Evolutionary conservation across 2,113 vertebrate species (phyloP).

Genomic region (Elaphurus davidianus): DNA sequence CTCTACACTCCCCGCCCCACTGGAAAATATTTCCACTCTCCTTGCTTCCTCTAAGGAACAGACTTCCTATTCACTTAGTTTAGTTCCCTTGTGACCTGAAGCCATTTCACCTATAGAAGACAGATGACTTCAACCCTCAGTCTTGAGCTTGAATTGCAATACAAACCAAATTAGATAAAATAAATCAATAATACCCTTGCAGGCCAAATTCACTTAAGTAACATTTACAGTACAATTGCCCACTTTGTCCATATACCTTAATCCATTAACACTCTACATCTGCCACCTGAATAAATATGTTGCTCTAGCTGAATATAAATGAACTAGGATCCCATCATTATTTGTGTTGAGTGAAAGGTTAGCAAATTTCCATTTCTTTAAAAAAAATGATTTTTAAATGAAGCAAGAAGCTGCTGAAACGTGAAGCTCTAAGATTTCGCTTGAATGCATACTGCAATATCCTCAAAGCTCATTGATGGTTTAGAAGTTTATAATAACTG

Average conservation of each 20-base stretch:
- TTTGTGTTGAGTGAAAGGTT: slow-evolving; percentile 47
- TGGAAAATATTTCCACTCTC: slow-evolving; percentile 32
- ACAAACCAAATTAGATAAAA: slow-evolving; percentile 66
- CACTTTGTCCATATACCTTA: slow-evolving; percentile 48
- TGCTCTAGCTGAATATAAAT: slow-evolving; percentile 29
- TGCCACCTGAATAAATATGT: slow-evolving; percentile 66
- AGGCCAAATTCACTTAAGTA: slow-evolving; percentile 67
- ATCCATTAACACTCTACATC: slow-evolving; percentile 50
- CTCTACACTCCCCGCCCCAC: not conserved
- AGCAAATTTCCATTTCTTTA: slow-evolving; percentile 49
- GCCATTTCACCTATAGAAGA: slow-evolving; percentile 57
- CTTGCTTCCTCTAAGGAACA: slow-evolving; percentile 40
- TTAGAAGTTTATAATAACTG: not conserved
- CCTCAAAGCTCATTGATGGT: not conserved
- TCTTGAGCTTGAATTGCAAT: slow-evolving; percentile 48
- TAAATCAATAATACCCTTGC: slow-evolving; percentile 61
- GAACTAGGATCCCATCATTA: slow-evolving; percentile 36
- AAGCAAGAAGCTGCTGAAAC: not conserved
- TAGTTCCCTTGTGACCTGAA: not conserved
- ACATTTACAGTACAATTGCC: slow-evolving; percentile 57
- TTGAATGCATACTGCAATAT: not conserved
- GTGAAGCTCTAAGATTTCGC: not conserved
- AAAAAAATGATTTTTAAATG: slow-evolving; percentile 19
- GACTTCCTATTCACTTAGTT: slow-evolving; percentile 23
- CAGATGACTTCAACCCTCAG: slow-evolving; percentile 3